A percentile compares a stretch with the other conserved stretches of the same genome.
phyloP scores from a whole-genome alignment of 2,888 invertebrate genomes.

The Epicampocera succincta region DNA sequence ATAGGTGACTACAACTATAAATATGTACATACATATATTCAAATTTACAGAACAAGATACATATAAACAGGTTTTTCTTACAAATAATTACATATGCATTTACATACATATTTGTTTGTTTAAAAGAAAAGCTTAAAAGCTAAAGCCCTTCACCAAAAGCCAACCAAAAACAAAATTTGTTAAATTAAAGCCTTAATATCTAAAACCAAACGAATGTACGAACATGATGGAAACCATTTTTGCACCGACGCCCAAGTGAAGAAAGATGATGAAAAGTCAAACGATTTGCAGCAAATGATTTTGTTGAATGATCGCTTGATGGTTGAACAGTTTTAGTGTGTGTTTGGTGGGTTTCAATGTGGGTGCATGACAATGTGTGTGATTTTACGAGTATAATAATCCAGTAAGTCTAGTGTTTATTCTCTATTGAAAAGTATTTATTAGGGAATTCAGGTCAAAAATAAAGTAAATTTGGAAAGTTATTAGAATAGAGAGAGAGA shows the following conservation, averaged over 20 bases:
- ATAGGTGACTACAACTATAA: slow-evolving; percentile 23
- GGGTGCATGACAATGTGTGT: slow-evolving; percentile 46
- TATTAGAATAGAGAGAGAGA: slow-evolving; percentile 29
- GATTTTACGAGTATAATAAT: no score
- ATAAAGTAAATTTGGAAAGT: slow-evolving; percentile 15
- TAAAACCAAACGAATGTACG: slow-evolving; percentile 28
- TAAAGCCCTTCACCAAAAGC: slow-evolving; percentile 67
- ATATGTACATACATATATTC: not conserved
- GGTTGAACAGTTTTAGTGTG: slow-evolving; percentile 4
- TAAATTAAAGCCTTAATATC: slow-evolving; percentile 48
- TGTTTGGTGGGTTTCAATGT: slow-evolving; percentile 42
- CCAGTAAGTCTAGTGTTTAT: slow-evolving; percentile 23
- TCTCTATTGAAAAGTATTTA: slow-evolving; percentile 18
- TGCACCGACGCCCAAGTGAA: not conserved
- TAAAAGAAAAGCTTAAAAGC: slow-evolving; percentile 50
- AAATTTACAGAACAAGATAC: not conserved
- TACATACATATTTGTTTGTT: no score
- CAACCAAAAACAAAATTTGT: slow-evolving; percentile 63
- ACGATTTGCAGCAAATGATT: slow-evolving; percentile 23
- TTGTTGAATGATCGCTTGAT: slow-evolving; percentile 8
- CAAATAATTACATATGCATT: not conserved
- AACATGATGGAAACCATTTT: slow-evolving; percentile 5
- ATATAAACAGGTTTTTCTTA: not conserved
- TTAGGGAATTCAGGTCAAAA: slow-evolving; percentile 25
- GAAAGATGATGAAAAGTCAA: slow-evolving; percentile 6